Evolutionary conservation across 2,113 vertebrate species (phyloP).

Genomic region (Cololabis saira): DNA sequence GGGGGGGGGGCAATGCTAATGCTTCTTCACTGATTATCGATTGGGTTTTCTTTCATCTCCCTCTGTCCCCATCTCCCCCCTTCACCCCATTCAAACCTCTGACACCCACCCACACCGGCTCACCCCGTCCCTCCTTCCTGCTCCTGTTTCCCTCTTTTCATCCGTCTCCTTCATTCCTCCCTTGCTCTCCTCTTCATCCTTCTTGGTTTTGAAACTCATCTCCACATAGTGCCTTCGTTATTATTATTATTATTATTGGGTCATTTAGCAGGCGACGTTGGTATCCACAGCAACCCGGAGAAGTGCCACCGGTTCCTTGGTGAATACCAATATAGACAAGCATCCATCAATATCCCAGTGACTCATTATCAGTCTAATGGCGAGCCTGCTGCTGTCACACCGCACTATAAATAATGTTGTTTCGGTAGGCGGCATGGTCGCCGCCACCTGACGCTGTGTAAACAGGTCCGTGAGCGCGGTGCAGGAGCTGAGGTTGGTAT

Average conservation of each 20-base stretch:
- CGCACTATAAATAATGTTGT: slow-evolving; percentile 75
- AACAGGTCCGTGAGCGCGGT: slow-evolving; percentile 15
- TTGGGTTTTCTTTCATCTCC: slow-evolving; percentile 35
- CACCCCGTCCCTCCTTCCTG: background rate
- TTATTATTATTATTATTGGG: slow-evolving; percentile 76
- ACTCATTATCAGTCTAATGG: slow-evolving; percentile 77
- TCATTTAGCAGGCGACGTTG: slow-evolving; percentile 71
- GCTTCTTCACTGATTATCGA: slow-evolving; percentile 74
- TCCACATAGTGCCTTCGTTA: slow-evolving; percentile 65
- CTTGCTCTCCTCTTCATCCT: slow-evolving; percentile 32
- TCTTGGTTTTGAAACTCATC: slow-evolving; percentile 62
- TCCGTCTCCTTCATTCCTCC: slow-evolving; percentile 29
- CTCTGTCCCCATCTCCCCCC: background rate
- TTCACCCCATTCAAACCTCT: background rate
- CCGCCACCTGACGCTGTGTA: slow-evolving; percentile 20
- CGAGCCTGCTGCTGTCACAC: slow-evolving; percentile 59
- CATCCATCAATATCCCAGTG: slow-evolving; percentile 75
- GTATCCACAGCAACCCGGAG: slow-evolving; percentile 75
- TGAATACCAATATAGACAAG: slow-evolving; percentile 78
- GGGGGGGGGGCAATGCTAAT: slow-evolving; percentile 68
- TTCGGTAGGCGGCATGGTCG: slow-evolving; percentile 57
- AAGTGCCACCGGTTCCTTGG: slow-evolving; percentile 68
- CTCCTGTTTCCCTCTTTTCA: slow-evolving; percentile 12
- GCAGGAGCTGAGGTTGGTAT: slow-evolving; percentile 13
- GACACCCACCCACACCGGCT: background rate